Evolutionary conservation across 2,888 invertebrate species (phyloP), one percentile per base, ranked within the genome.

Genomic region (Deilephila elpenor): DNA sequence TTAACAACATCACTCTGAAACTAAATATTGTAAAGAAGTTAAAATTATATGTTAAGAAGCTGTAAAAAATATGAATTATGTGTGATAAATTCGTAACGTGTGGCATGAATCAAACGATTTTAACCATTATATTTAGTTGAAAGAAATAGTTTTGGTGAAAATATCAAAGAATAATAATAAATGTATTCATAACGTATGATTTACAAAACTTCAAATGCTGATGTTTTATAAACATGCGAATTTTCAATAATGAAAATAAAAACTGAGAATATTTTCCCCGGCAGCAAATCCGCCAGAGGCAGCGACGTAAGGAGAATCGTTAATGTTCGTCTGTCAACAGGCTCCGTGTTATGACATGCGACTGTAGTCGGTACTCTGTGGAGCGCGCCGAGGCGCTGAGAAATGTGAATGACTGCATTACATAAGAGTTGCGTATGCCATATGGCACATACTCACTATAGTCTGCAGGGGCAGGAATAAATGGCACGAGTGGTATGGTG

Each of bases 341-440:
- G 8, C 51, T 67, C 14, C 14, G 51, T 64, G 25, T 44, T 51
- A 67, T 51, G 44, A 67, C 67, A 67, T 17, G 51, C 51, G 44
- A 51, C 25, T 67, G 17, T 25, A 44, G 11, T 14, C 44, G 44
- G 44, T 44, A 44, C 44, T 44, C 14, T 14, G 44, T 44, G 44
- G 51, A 51, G 17, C 51, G 25, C 44, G n/a, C 44, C 25, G 67
- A 67, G 64, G 17, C 44, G n/a, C 44, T 51, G 67, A 67, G 64
- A 44, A 67, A 67, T 19, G 61, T 67, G 64, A 37, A 64, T 67
- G 25, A 25, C 25, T 29, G 67, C 67, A 44, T 67, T 67, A 25
- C 67, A 67, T 67, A 67, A 67, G 67, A 67, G 67, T 67, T 25
- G 25, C 25, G 67, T 67, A 67, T 51, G 56, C 56, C 56, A 5